Evolutionary conservation across 2,113 vertebrate genomes (phyloP), one percentile per base, ranked within the genome.

Genomic region (Otolemur garnettii): DNA sequence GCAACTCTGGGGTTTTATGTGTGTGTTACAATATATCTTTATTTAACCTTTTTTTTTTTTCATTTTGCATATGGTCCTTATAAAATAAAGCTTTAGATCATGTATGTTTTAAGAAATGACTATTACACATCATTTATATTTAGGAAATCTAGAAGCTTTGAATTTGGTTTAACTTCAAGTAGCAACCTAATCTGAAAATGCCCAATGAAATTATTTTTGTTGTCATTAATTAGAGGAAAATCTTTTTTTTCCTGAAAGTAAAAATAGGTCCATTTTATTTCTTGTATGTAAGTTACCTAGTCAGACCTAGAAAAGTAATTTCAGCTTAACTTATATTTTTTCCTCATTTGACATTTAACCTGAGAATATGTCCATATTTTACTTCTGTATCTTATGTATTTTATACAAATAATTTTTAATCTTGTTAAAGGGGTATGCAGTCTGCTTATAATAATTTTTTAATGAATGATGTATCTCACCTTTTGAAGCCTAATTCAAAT

Each of bases 51-150:
- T 98, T 97, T 97, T 97, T 97, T 96, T 98, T 98, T 97, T 92
- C 93, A 15, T 95, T 91, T 96, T 98, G 96, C 97, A 98, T 98
- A 97, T 98, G 97, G 97, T 97, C 94, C 35, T 94, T 97, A 98
- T 98, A 98, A 98, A 98, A 97, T 92, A 87, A 96, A 98, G 93
- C 87, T 97, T 90, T 96, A 97, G 97, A 98, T 96, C 85, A 97
- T 55, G 93, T 91, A 97, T 93, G 89, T 50, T 95, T n/a, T 97
- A 97, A 97, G 83, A 97, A 97, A 96, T 78, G 90, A 68, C 87
- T 95, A 75, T 91, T 97, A 97, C 77, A 97, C 21, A 96, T 96
- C 84, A 64, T 88, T 86, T 87, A 72, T 8, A 75, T 93, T 87
- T 87, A 60, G 69, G 91, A 79, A 87, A 91, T 98, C 96, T 60